A percentile compares a stretch with the other conserved stretches of the same genome.
These are phyloP conservation scores for Fregetta grallaria DNA, from an alignment of 2,113 vertebrate genomes.

Conservation along the genomic window DNA sequence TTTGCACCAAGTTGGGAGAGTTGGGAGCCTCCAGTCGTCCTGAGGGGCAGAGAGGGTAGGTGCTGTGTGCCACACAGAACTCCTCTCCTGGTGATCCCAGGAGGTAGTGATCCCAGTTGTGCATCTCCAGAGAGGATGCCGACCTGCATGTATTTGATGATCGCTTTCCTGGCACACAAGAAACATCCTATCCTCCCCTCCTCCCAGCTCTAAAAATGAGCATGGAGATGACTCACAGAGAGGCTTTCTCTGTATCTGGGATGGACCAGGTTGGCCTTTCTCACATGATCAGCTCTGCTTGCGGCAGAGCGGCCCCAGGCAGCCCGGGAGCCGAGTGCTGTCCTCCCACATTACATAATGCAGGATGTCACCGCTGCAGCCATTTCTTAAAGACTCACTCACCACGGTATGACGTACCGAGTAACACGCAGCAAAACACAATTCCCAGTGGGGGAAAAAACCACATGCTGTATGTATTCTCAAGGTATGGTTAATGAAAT, in stretches of 20 bases:
- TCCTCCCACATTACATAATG: neutral
- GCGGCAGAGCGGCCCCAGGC: neutral
- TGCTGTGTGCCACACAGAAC: neutral
- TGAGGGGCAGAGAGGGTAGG: neutral
- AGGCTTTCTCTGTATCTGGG: neutral
- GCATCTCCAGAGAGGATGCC: neutral
- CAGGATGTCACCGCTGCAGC: conserved; percentile 21
- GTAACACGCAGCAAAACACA: neutral
- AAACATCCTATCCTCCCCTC: neutral
- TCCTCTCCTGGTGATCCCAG: neutral
- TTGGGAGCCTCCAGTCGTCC: neutral
- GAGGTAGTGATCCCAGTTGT: rapidly evolving
- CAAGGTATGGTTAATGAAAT: conserved; percentile 28
- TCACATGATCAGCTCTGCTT: neutral
- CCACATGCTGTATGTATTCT: neutral
- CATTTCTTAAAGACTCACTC: neutral
- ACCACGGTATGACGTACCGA: neutral
- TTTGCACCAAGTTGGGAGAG: neutral
- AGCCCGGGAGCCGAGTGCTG: neutral
- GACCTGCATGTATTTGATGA: neutral
- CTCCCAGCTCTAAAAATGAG: neutral
- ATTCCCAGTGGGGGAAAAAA: neutral
- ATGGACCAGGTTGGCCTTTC: neutral
- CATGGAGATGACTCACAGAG: neutral
- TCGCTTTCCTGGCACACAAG: neutral